Evolutionary conservation across 1,140 invertebrate genomes (phyloP).

Genomic region (Hycleus phaleratus): DNA sequence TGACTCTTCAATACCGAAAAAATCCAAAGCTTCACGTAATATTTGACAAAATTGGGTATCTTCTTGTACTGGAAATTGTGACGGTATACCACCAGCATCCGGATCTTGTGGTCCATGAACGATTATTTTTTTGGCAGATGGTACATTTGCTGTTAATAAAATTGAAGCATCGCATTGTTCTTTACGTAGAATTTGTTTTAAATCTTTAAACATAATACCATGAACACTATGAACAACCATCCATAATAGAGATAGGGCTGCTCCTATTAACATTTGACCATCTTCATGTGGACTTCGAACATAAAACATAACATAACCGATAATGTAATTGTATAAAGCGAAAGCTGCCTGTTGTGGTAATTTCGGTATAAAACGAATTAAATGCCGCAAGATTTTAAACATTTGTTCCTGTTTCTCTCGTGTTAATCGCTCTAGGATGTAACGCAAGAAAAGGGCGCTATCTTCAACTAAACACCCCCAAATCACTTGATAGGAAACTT

Average conservation of each 20-base stretch:
- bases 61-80: conserved; percentile 97
- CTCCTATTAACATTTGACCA: conserved; percentile 82
- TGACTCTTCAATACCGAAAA: conserved; percentile 91
- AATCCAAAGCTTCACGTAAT: conserved; percentile 90
- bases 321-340: conserved; percentile 97
- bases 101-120: conserved; percentile 89
- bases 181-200: conserved; percentile 97
- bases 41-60: conserved; percentile 97
- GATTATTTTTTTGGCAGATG: conserved; percentile 97
- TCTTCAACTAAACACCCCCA: conserved; percentile 98
- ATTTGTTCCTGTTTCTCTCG: conserved; percentile 92
- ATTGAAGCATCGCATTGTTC: conserved; percentile 98
- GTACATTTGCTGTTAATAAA: conserved; percentile 95
- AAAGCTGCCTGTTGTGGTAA: conserved; percentile 97
- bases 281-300: conserved; percentile 90
- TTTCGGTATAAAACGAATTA: conserved; percentile 88
- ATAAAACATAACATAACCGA: conserved; percentile 99
- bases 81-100: conserved; percentile 90
- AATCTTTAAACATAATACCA: conserved; percentile 98
- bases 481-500: conserved; percentile 83
- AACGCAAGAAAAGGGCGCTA: conserved; percentile 89
- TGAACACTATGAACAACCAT: conserved; percentile 97
- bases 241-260: conserved; percentile 91
- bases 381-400: conserved; percentile 85
- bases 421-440: conserved; percentile 93